These are phyloP conservation scores for Neria commutata DNA, from an alignment of 2,888 invertebrate species.

Conservation along the genomic window DNA sequence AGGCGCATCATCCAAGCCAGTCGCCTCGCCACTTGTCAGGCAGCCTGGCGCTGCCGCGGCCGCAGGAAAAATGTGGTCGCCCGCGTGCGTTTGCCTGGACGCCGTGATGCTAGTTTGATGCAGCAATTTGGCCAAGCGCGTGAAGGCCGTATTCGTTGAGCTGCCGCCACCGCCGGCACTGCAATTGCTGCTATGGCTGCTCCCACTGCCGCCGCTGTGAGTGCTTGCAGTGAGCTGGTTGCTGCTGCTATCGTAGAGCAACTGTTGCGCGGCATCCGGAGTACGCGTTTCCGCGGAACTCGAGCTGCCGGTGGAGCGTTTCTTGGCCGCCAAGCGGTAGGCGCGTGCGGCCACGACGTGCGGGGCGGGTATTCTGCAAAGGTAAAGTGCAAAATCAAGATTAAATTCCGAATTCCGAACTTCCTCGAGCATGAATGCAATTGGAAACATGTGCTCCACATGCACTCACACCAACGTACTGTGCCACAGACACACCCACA, in stretches of 20 bases:
- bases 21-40: slow-evolving; percentile 29
- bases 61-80: slow-evolving; percentile 14
- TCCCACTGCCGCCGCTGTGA: slow-evolving; percentile 35
- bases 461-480: background rate
- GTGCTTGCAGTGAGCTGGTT: slow-evolving; percentile 20
- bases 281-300: slow-evolving; percentile 19
- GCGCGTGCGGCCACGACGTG: slow-evolving; percentile 67
- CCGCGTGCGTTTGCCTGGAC: slow-evolving; percentile 15
- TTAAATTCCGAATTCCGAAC: no score
- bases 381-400: no score
- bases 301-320: slow-evolving; percentile 46
- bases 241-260: background rate
- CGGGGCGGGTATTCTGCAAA: slow-evolving; percentile 65
- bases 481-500: background rate
- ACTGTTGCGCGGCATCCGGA: slow-evolving; percentile 4
- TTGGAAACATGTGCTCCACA: no score
- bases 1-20: slow-evolving; percentile 62
- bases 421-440: background rate
- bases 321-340: slow-evolving; percentile 63
- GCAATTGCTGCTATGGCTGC: slow-evolving; percentile 17
- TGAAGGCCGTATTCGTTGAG: slow-evolving; percentile 41
- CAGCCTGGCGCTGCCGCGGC: slow-evolving; percentile 9
- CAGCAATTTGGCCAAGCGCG: slow-evolving; percentile 54
- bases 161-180: slow-evolving; percentile 12
- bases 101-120: slow-evolving; percentile 50